A percentile compares a stretch with the other conserved stretches of the same genome.
Evolutionary conservation across 2,113 vertebrate genomes (phyloP).

Genomic region (Artemisiospiza belli): DNA sequence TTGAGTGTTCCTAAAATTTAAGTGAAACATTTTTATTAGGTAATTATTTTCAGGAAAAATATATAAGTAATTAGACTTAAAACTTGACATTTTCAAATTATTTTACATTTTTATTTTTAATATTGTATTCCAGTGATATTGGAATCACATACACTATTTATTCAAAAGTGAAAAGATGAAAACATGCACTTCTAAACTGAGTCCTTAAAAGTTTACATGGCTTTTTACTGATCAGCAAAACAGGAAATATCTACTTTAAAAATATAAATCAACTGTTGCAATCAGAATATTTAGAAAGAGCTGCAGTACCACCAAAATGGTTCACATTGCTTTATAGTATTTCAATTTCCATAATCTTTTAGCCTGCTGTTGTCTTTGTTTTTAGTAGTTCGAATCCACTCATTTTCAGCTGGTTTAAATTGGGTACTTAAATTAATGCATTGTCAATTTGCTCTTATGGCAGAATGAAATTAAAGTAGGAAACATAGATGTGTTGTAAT

Average conservation of each 20-base stretch:
- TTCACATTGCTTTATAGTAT: constrained; percentile 43
- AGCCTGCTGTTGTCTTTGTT: constrained; percentile 51
- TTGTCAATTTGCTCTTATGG: constrained; percentile 67
- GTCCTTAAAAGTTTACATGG: neutral
- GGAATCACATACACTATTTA: neutral
- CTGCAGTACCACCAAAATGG: neutral
- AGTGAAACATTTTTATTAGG: neutral
- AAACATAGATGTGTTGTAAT: constrained; percentile 46
- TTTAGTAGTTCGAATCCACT: constrained; percentile 60
- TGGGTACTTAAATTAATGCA: constrained; percentile 73
- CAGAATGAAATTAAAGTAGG: constrained; percentile 64
- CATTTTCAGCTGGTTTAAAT: constrained; percentile 66
- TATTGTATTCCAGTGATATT: neutral
- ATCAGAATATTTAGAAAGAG: neutral
- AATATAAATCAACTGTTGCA: neutral
- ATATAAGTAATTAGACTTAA: neutral
- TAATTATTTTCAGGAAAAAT: neutral
- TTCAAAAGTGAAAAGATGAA: neutral
- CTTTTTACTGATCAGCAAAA: neutral
- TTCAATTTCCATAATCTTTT: constrained; percentile 64
- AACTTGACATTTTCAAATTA: neutral
- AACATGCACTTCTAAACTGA: neutral
- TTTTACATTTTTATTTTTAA: neutral
- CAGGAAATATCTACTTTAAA: neutral
- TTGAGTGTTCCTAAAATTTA: neutral